phyloP scores from a whole-genome alignment of 1,140 invertebrate species.

The Drosophila sp. region DNA sequence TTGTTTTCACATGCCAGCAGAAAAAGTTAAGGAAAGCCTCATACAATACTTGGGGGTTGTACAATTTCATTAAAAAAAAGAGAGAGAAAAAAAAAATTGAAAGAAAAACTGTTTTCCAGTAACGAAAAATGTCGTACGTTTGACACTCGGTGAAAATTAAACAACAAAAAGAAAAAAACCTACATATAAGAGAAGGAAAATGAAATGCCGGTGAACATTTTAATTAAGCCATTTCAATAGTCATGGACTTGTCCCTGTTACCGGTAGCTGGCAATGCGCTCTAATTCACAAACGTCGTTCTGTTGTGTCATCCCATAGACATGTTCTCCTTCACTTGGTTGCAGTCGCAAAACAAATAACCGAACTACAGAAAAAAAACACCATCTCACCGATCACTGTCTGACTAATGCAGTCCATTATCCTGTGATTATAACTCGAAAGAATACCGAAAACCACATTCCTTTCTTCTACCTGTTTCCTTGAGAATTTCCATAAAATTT shows the following conservation, averaged over 20 bases:
- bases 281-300: slow-evolving; percentile 35
- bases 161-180: slow-evolving; percentile 25
- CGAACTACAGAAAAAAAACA: not conserved
- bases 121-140: slow-evolving; percentile 60
- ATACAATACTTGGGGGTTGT: slow-evolving; percentile 39
- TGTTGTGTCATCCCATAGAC: slow-evolving; percentile 49
- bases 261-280: slow-evolving; percentile 29
- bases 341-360: not conserved
- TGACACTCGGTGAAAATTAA: slow-evolving; percentile 38
- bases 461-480: slow-evolving; percentile 34
- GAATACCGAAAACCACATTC: slow-evolving; percentile 11
- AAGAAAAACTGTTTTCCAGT: slow-evolving; percentile 43
- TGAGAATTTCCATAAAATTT: slow-evolving; percentile 33
- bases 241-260: slow-evolving; percentile 16
- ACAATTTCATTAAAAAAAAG: slow-evolving; percentile 59
- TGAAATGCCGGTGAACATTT: slow-evolving; percentile 52
- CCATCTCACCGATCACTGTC: slow-evolving; percentile 20
- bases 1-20: slow-evolving; percentile 62
- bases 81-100: slow-evolving; percentile 23
- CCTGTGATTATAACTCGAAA: slow-evolving; percentile 68
- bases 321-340: not conserved
- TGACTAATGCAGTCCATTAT: slow-evolving; percentile 77
- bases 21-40: slow-evolving; percentile 76
- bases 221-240: slow-evolving; percentile 74
- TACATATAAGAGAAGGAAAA: not conserved